phyloP scores from a whole-genome alignment of 2,113 vertebrate genomes.

The Equus przewalskii region DNA sequence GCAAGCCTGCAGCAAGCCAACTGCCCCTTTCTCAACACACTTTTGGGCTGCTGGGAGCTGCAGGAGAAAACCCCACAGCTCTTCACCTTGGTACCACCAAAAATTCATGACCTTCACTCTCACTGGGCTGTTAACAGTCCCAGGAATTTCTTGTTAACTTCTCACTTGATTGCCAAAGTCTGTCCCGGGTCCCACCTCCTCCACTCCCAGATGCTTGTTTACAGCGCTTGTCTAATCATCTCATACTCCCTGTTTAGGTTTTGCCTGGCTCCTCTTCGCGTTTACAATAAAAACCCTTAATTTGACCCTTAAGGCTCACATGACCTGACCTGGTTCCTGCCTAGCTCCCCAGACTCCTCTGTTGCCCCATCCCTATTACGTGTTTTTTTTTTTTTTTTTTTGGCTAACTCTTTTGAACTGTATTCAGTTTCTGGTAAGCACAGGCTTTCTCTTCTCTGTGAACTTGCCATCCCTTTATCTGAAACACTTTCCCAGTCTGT shows the following conservation, averaged over 20 bases:
- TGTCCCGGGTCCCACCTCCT: too few relatives aligned
- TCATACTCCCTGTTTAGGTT: rapidly evolving
- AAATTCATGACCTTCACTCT: neutral
- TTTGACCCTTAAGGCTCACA: neutral
- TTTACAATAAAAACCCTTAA: neutral
- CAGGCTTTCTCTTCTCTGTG: neutral
- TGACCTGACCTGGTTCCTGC: neutral
- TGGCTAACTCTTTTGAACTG: neutral
- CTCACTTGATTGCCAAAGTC: neutral
- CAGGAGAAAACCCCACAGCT: neutral
- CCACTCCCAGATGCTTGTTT: neutral
- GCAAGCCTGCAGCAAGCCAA: neutral
- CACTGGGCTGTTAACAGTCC: neutral
- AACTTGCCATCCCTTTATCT: neutral
- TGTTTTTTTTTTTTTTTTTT: too few relatives aligned
- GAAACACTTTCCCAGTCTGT: neutral
- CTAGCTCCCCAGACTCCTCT: neutral
- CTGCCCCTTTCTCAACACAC: neutral
- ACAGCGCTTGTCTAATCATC: neutral
- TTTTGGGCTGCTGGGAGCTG: neutral
- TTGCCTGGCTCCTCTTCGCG: neutral
- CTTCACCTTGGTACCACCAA: too few relatives aligned
- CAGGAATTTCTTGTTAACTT: neutral
- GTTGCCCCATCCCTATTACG: too few relatives aligned
- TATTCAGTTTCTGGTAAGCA: neutral